Evolutionary conservation across 64 coral and sea anemone species (phyloP).

Genomic region (Montipora foliosa): DNA sequence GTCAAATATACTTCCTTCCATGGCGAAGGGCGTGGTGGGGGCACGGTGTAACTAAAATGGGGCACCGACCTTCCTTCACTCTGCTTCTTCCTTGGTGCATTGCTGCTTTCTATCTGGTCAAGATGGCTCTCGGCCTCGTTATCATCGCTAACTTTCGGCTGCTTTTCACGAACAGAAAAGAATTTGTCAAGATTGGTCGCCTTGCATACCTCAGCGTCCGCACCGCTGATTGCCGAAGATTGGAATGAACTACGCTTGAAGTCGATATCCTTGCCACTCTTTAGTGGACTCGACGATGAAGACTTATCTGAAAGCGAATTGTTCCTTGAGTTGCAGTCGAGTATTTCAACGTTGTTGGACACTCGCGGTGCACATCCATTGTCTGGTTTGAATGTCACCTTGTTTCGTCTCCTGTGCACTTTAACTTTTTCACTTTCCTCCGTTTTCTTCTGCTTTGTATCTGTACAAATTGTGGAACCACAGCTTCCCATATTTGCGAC

Average conservation of each 20-base stretch:
- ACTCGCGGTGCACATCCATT: too few species aligned
- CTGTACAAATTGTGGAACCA: background rate
- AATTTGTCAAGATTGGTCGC: background rate
- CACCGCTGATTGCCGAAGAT: background rate
- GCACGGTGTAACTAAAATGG: background rate
- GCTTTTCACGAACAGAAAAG: background rate
- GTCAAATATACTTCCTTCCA: constrained; percentile 24
- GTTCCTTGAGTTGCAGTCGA: background rate
- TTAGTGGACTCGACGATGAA: background rate
- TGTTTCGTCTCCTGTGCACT: background rate
- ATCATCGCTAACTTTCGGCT: too few species aligned
- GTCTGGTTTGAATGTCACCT: background rate
- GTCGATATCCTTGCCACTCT: background rate
- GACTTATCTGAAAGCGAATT: background rate
- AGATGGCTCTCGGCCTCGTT: background rate
- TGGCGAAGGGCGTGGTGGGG: constrained; percentile 9
- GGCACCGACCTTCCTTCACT: background rate
- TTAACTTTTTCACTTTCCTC: background rate
- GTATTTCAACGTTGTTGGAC: background rate
- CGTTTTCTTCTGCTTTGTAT: background rate
- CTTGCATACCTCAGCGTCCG: background rate
- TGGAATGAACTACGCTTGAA: background rate
- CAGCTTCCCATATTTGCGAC: constrained; percentile 5
- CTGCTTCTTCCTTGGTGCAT: background rate
- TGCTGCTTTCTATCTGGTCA: background rate